These are phyloP conservation scores for Gallinago media DNA, from an alignment of 2,113 vertebrate species.

Conservation along the genomic window DNA sequence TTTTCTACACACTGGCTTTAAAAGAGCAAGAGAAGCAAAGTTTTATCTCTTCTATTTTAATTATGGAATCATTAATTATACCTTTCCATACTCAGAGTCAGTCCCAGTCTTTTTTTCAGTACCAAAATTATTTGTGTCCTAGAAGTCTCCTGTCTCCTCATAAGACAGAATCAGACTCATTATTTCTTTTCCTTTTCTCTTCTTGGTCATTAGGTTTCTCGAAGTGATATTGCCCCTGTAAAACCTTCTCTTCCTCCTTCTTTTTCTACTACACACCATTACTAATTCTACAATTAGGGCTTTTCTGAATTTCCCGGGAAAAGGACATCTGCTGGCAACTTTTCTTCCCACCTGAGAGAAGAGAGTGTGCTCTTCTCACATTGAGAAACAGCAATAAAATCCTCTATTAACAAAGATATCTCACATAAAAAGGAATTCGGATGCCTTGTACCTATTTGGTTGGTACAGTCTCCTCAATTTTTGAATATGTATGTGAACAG, in stretches of 20 bases:
- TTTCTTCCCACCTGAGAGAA: neutral
- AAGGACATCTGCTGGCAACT: neutral
- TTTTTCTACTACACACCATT: neutral
- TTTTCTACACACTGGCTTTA: neutral
- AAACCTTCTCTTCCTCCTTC: neutral
- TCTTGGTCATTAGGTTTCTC: neutral
- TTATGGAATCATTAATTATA: neutral
- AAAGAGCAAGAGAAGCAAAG: neutral
- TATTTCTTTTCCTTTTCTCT: neutral
- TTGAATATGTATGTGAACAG: neutral
- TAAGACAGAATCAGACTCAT: neutral
- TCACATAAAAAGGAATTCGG: neutral
- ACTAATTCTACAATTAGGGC: neutral
- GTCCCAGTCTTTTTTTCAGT: neutral
- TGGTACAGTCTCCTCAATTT: neutral
- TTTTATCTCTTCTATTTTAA: neutral
- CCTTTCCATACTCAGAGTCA: neutral
- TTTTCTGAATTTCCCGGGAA: neutral
- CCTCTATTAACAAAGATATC: neutral
- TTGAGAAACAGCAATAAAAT: neutral
- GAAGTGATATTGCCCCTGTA: neutral
- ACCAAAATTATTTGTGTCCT: neutral
- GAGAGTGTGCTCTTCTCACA: neutral
- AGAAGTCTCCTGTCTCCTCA: neutral
- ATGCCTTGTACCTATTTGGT: neutral